Conservation (phyloP, 2,888 invertebrate genomes). For the Tipula lateralis region DNA sequence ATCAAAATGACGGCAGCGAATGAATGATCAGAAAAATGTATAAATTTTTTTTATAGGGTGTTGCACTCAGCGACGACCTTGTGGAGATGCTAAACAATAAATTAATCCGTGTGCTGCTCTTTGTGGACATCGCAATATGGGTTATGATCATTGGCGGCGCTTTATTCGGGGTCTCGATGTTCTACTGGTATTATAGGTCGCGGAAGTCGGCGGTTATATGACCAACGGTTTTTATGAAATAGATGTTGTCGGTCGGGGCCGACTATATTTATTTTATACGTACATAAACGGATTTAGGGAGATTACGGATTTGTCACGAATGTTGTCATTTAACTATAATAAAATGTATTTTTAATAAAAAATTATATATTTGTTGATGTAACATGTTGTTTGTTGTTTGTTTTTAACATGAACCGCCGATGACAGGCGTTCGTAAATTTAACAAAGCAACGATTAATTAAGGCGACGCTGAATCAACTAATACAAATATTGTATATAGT, state of each 20-base stretch:
- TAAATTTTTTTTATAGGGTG: constrained; percentile 38
- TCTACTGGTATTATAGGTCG: not conserved
- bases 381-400: not conserved
- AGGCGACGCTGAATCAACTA: no score
- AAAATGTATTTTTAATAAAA: not conserved
- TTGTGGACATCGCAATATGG: not conserved
- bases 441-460: not conserved
- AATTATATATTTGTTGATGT: not conserved
- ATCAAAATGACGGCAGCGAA: not conserved
- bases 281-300: not conserved
- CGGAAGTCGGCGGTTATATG: not conserved
- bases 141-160: not conserved
- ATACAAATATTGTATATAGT: not conserved
- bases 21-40: not conserved
- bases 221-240: not conserved
- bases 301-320: not conserved
- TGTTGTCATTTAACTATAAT: not conserved
- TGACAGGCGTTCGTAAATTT: not conserved
- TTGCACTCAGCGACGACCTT: constrained; percentile 53
- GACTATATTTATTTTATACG: not conserved
- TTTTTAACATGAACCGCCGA: not conserved
- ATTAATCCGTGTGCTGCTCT: constrained; percentile 39
- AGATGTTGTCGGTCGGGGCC: not conserved
- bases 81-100: constrained; percentile 51
- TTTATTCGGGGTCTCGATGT: not conserved